Evolutionary conservation across 2,888 invertebrate species (phyloP), one percentile per base, ranked within the genome.

Genomic region (Deilephila porcellus): DNA sequence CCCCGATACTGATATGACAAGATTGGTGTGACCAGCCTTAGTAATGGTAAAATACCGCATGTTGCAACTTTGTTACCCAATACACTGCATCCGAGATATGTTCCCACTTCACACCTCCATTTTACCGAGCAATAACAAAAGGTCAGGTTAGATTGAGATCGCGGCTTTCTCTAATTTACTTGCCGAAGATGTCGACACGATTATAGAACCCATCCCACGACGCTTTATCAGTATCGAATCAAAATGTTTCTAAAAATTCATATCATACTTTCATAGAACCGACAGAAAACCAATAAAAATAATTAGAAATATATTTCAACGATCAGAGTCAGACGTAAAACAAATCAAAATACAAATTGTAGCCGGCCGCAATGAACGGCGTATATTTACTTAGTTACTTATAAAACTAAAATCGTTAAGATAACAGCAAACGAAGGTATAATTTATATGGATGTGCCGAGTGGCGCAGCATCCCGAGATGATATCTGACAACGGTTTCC

Each of bases 331-430:
- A 19, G 45, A 67, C 67, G 25, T 67, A 52, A 52, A 67, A 67
- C 67, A 67, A 67, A 52, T 67, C 45, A 67, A 52, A 67, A 67
- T 67, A 67, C 67, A 67, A 67, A 67, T 67, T 67, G 67, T 25
- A 52, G 45, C 52, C 45, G 67, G 67, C 67, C 67, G 67, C 25
- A 29, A 67, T 52, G 45, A 52, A 63, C 63, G 37, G 37, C 63
- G 63, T 63, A 63, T 34, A 37, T 63, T 63, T 63, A 63, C 45
- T 67, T n/a, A 56, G 56, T 56, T 67, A 67, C 67, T 67, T 67
- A 67, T 67, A 67, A 67, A 67, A 67, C 45, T 67, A 67, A 67
- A 45, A 67, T 67, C 45, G 67, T 67, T 67, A 52, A 67, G 67
- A 67, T 67, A 67, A 67, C 45, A 52, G 63, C 67, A 25, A 67